Evolutionary conservation across 2,797 vertebrate species (phyloP), one percentile per base, ranked within the genome.

Genomic region (Ceryle rudis): DNA sequence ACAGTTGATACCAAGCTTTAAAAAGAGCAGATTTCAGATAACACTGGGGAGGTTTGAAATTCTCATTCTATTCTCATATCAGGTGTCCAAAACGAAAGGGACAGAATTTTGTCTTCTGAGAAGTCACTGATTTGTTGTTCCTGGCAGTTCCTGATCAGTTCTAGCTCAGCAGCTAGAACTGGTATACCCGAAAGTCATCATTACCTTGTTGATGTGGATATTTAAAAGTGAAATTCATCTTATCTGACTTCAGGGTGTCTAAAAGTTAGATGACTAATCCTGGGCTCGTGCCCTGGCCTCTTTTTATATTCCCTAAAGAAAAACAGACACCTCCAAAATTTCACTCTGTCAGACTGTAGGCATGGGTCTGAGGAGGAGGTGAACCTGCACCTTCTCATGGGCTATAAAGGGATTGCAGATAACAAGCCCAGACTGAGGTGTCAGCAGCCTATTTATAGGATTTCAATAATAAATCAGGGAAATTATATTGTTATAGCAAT

Each of bases 401-500:
- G 69, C 72, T 88, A 4, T 41, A 37, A 88, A 65, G 33, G 14
- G 41, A 61, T 78, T 58, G 29, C 44, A 67, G 77, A 69, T 44
- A 90, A 90, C 5, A 0, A 86, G 13, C 26, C 61, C 89, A 75
- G 78, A 9, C 22, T 73, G 72, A 77, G 65, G 26, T 92, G 41
- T 28, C 83, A 57, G 31, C 5, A 3, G 44, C 67, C 42, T 95
- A 31, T 89, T 94, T 89, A 28, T 46, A 61, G 61, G 23, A 65
- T 85, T 89, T 82, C 41, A 23, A 35, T 29, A 62, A 74, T 86
- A 96, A 92, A 93, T 81, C 81, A 69, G 29, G 33, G 67, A 67
- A 78, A 69, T 67, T 10, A 12, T 16, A 22, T 46, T 49, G 67
- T 51, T 71, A 42, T 25, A 44, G 73, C 21, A 55, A 41, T 72